phyloP scores from a whole-genome alignment of 2,113 vertebrate species.

The Poicephalus gulielmi region DNA sequence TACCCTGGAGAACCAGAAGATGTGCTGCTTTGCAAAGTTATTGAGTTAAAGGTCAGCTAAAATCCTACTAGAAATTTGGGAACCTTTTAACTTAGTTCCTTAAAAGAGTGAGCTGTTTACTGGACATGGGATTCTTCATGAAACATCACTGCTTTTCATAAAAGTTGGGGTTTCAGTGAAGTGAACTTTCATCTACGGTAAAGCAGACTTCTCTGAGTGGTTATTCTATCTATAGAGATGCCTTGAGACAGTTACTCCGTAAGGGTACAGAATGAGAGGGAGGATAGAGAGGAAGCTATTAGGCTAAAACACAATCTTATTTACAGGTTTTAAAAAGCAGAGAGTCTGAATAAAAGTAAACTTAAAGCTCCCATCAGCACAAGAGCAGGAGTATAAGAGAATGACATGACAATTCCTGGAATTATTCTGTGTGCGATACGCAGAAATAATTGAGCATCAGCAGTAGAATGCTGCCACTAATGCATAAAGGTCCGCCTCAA shows the following conservation, averaged over 20 bases:
- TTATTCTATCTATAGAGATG: background rate
- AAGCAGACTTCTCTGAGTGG: background rate
- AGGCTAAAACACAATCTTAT: background rate
- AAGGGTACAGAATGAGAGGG: background rate
- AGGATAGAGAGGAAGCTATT: background rate
- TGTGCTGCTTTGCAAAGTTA: background rate
- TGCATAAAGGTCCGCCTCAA: accelerated
- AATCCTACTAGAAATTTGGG: background rate
- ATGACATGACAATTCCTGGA: background rate
- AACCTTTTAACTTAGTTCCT: background rate
- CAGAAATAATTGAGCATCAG: background rate
- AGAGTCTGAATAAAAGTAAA: background rate
- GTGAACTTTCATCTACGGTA: background rate
- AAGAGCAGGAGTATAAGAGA: background rate
- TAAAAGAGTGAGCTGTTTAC: background rate
- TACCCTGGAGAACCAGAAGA: background rate
- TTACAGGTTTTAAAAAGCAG: background rate
- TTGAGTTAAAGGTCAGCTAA: background rate
- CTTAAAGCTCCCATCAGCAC: background rate
- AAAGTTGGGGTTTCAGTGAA: background rate
- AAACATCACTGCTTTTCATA: background rate
- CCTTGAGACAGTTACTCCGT: background rate
- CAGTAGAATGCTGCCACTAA: background rate
- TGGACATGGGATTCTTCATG: background rate
- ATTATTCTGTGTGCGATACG: background rate